Conservation (phyloP, 2,888 invertebrate genomes). For the Catotricha subobsoleta region DNA sequence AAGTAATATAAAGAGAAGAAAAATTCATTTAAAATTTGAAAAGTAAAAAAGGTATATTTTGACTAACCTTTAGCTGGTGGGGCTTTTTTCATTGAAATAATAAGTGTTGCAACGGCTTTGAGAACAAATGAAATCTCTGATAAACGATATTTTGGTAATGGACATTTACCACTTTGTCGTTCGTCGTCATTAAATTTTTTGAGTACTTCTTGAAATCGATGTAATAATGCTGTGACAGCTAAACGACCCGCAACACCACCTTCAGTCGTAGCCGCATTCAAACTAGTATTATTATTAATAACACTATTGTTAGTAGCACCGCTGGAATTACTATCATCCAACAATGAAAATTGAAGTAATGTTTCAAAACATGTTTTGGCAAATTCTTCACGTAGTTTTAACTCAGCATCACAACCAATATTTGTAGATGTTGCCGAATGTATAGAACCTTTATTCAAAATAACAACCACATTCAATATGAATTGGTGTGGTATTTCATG, state of each 20-base stretch:
- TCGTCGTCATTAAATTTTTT: slow-evolving; percentile 74
- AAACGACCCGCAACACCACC: slow-evolving; percentile 50
- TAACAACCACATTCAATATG: slow-evolving; percentile 61
- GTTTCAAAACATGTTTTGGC: slow-evolving; percentile 95
- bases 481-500: slow-evolving; percentile 62
- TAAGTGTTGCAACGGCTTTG: slow-evolving; percentile 82
- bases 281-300: slow-evolving; percentile 14
- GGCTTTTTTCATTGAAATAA: slow-evolving; percentile 82
- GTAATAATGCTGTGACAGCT: slow-evolving; percentile 81
- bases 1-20: slow-evolving; percentile 6
- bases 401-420: slow-evolving; percentile 55
- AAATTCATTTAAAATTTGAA: not conserved
- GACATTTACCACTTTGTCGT: slow-evolving; percentile 66
- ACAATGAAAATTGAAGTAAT: slow-evolving; percentile 75
- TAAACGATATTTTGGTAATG: slow-evolving; percentile 62
- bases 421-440: slow-evolving; percentile 50
- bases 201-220: slow-evolving; percentile 84
- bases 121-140: slow-evolving; percentile 93
- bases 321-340: slow-evolving; percentile 40
- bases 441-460: slow-evolving; percentile 72
- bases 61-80: slow-evolving; percentile 60
- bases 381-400: slow-evolving; percentile 81
- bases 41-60: not conserved
- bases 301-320: slow-evolving; percentile 13
- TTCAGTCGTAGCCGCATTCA: slow-evolving; percentile 24